A percentile compares a stretch with the other conserved stretches of the same genome.
These are phyloP conservation scores for Harpegnathos saltator DNA, from an alignment of 1,140 invertebrate genomes.

Conservation along the genomic window DNA sequence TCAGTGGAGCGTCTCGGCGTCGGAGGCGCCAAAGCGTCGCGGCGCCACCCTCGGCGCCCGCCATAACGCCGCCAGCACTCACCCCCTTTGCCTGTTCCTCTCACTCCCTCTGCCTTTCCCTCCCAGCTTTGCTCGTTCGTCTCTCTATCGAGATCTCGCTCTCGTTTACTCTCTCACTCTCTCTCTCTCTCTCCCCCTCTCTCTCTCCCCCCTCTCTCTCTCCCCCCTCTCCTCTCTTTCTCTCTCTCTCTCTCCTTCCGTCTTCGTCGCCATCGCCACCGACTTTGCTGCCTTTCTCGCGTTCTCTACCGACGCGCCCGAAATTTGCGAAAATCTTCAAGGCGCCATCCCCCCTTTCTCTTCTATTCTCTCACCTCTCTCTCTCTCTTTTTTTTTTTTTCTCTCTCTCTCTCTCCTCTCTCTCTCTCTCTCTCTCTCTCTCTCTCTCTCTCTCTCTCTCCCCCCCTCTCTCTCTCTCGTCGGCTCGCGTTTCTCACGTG, in stretches of 20 bases:
- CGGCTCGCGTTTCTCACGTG: conserved; percentile 50
- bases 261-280: not conserved
- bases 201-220: conserved; percentile 56
- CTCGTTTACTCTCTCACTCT: conserved; percentile 41
- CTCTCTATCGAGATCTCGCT: conserved; percentile 58
- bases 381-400: too few relatives aligned
- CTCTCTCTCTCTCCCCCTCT: conserved; percentile 17
- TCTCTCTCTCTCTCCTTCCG: not conserved
- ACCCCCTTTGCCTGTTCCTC: conserved; percentile 49
- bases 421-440: conserved; percentile 54
- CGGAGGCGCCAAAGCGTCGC: conserved; percentile 84
- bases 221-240: conserved; percentile 9
- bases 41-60: conserved; percentile 85
- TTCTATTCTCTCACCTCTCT: too few relatives aligned
- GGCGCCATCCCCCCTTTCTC: conserved; percentile 65
- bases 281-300: conserved; percentile 14
- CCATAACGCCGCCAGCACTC: conserved; percentile 79
- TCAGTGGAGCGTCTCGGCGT: conserved; percentile 81
- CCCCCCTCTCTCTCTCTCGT: conserved; percentile 46
- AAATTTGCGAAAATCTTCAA: conserved; percentile 75
- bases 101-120: conserved; percentile 48
- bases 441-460: conserved; percentile 50
- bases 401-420: too few relatives aligned
- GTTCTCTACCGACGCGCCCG: conserved; percentile 46
- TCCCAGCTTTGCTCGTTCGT: conserved; percentile 61